A percentile compares a stretch with the other conserved stretches of the same genome.
phyloP scores from a whole-genome alignment of 2,888 invertebrate species.

The Mamestra brassicae region DNA sequence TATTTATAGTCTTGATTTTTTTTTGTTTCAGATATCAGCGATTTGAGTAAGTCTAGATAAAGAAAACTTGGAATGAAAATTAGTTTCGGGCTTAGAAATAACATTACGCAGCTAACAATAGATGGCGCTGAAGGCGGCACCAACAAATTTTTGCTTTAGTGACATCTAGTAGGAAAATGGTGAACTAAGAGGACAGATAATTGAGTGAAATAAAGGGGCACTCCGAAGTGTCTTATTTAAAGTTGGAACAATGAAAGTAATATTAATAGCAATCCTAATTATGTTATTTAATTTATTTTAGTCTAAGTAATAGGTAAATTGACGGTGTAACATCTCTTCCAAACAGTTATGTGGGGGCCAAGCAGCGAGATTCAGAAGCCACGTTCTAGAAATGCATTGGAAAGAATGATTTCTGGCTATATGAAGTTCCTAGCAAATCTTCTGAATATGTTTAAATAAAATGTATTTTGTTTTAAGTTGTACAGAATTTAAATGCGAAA shows the following conservation, averaged over 20 bases:
- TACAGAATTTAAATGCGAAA: not conserved
- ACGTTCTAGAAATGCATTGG: constrained; percentile 32
- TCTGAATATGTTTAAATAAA: constrained; percentile 31
- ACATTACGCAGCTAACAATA: constrained; percentile 17
- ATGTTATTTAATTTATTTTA: not conserved
- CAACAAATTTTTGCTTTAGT: not conserved
- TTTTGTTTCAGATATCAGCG: constrained; percentile 54
- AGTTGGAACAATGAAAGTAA: not conserved
- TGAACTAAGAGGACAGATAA: constrained; percentile 24
- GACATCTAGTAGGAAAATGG: constrained; percentile 30
- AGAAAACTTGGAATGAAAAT: not conserved
- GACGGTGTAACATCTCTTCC: constrained; percentile 13
- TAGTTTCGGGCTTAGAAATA: not conserved
- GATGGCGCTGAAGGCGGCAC: constrained; percentile 35
- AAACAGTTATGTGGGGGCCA: constrained; percentile 53
- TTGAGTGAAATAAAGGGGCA: not conserved
- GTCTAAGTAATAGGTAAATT: not conserved
- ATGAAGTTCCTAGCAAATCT: constrained; percentile 55
- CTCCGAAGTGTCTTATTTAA: not conserved
- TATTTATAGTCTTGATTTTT: not conserved
- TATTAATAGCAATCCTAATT: not conserved
- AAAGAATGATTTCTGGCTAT: constrained; percentile 54
- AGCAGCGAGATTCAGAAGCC: constrained; percentile 18
- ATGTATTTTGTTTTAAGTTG: not conserved
- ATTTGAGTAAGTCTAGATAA: constrained; percentile 50